Base-by-base conservation (phyloP, 2,797 vertebrate genomes). In the Spinus olivaceus region DNA sequence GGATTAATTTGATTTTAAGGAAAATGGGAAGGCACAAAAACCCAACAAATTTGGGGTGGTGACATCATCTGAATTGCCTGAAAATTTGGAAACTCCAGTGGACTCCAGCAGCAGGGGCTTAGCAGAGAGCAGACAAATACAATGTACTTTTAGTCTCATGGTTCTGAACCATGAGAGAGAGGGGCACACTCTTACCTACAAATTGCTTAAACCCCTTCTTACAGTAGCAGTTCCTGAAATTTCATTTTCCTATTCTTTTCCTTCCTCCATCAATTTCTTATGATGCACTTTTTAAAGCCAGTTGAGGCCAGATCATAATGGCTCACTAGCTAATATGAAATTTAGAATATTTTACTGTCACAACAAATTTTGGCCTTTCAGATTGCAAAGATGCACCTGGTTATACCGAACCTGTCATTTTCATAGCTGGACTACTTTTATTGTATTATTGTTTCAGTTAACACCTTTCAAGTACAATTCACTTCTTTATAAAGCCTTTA, bases 31-130 rank as follows among this genome's bases (percentile, higher is more conserved):
- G 33, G 25, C 39, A 82, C 4, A 59, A 63, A 71, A 49, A 3
- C 1, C 20, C 5, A 8, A 30, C 32, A 50, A 16, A 35, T 33
- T 28, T 2, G 0, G 37, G 8, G 19, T 6, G 15, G 8, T 18
- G 11, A 6, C 4, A 61, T 32, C 25, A 61, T 35, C 8, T 74
- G 37, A 81, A 53, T 32, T 37, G 35, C 10, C 37, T 83, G 22
- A 59, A 85, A 71, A 39, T 67, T 1, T 71, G 54, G n/a, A 21
- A 78, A 24, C 2, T 67, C 30, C n/a, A 46, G 4, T 32, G 42
- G 71, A 12, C 20, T 39, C 65, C 65, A 77, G 30, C 20, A 91
- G 35, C 59, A 35, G 37, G 19, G 21, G 24, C 33, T 63, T 53
- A 50, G 53, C 39, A 82, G 60, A 72, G 54, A 57, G 32, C 66